Base-by-base conservation (phyloP, 2,888 invertebrate species). In the Rhagophthalmus giganteus region DNA sequence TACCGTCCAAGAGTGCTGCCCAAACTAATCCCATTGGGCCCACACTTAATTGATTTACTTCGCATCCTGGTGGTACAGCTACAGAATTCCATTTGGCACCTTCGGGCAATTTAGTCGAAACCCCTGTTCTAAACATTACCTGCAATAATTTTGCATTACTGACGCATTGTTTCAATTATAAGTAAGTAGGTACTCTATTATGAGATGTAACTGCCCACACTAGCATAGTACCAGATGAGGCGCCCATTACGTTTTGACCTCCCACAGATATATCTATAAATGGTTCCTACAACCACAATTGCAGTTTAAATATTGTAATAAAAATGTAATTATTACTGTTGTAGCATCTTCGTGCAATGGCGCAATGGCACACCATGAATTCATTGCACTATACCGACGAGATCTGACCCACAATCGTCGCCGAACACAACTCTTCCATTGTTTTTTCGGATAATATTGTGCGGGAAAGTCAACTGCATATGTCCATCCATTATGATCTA, bases 131-230 rank as follows among this genome's bases (percentile, higher is more conserved):
- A 66, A 87, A 90, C 88, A 94, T 90, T 14, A 93, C 82, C 86
- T 86, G 57, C n/a, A 67, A 54, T 33, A 37, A 32, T 33, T 30
- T 15, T 4, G n/a, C n/a, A n/a, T n/a, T n/a, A n/a, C n/a, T n/a
- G n/a, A n/a, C n/a, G n/a, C n/a, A n/a, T n/a, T n/a, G n/a, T n/a
- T n/a, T n/a, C n/a, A n/a, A n/a, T n/a, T n/a, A n/a, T n/a, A 20
- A 20, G 20, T 20, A 20, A 20, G 20, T 20, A 20, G 20, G 20
- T 74, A 88, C 90, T 68, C 93, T 78, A 40, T 94, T 94, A 69
- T 92, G 88, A 20, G 94, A 88, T 15, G 95, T 95, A 40, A 95
- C 90, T 6, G 93, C 90, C 95, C 95, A 96, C 5, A 96, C 94
- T 51, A 88, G 78, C 63, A 93, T 79, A 26, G 83, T 83, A 13